phyloP scores from a whole-genome alignment of 2,113 vertebrate genomes.

The Euleptes europaea region DNA sequence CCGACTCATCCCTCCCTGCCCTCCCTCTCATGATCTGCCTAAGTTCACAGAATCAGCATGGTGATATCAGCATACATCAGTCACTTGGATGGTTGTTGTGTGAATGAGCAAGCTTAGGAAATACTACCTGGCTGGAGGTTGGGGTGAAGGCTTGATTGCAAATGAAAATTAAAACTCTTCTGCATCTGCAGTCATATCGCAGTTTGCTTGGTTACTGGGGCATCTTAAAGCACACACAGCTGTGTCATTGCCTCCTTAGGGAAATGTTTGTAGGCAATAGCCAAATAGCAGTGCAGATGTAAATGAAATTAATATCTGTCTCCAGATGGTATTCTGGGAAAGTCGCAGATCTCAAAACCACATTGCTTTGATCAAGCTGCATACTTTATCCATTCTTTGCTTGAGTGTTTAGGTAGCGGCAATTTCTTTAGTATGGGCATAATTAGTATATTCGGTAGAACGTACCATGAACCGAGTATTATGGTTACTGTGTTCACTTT shows the following conservation, averaged over 20 bases:
- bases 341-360: not conserved
- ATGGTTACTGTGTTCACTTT: not conserved
- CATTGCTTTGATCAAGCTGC: not conserved
- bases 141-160: no score
- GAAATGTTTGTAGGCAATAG: conserved; percentile 1
- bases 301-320: conserved; percentile 2
- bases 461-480: not conserved
- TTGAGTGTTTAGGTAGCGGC: not conserved
- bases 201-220: not conserved
- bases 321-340: not conserved
- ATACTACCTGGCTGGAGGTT: no score
- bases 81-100: not conserved
- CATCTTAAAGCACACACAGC: conserved; percentile 5
- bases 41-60: no score
- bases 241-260: not conserved
- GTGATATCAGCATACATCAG: not conserved
- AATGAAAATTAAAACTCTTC: not conserved
- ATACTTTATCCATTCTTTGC: not conserved
- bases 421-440: not conserved
- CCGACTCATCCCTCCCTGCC: no score
- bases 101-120: not conserved
- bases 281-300: not conserved
- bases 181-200: not conserved
- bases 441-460: not conserved
- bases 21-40: no score